These are phyloP conservation scores for Loriculus beryllinus DNA, from an alignment of 2,797 vertebrate species.

Conservation along the genomic window DNA sequence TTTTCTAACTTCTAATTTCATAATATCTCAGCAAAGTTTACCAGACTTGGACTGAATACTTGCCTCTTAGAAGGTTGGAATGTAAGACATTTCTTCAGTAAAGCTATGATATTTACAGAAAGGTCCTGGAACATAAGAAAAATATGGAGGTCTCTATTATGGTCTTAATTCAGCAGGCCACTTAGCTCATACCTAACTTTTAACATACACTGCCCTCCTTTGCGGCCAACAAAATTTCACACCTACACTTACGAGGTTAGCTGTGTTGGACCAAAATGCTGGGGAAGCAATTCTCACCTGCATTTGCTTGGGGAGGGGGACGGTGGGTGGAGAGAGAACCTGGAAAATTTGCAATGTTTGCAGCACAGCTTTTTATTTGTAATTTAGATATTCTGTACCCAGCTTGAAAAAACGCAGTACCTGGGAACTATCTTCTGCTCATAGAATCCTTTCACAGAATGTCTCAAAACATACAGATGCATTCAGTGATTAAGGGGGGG, in stretches of 20 bases:
- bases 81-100: slow-evolving; percentile 92
- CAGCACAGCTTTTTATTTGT: not conserved
- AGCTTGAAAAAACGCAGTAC: not conserved
- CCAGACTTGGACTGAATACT: not conserved
- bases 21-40: not conserved
- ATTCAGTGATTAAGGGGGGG: not conserved
- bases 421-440: not conserved
- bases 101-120: slow-evolving; percentile 79
- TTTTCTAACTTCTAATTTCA: not conserved
- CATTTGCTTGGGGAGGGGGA: not conserved
- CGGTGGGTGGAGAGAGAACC: not conserved
- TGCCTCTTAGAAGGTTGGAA: slow-evolving; percentile 93
- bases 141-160: not conserved
- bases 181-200: not conserved
- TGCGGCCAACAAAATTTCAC: not conserved
- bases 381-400: not conserved
- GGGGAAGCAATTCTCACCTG: not conserved
- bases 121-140: slow-evolving; percentile 78
- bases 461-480: not conserved
- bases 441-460: not conserved
- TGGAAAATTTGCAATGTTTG: not conserved
- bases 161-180: not conserved
- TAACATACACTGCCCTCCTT: not conserved
- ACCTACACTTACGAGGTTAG: not conserved
- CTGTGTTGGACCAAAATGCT: not conserved